phyloP scores from a whole-genome alignment of 35 echinoderm and acorn worm species.

The Ophiothrix spiculata region DNA sequence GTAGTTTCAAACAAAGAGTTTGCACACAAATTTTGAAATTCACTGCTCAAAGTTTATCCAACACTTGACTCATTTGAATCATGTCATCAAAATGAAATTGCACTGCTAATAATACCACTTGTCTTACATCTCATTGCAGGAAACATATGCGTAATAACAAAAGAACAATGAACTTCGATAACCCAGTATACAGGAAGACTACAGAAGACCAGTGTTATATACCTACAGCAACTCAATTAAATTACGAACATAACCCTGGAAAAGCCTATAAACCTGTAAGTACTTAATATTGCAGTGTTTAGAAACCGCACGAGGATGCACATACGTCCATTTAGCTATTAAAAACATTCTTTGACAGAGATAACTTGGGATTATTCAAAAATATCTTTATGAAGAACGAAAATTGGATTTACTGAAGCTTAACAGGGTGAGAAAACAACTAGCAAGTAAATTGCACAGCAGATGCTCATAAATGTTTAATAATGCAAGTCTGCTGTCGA shows the following conservation, averaged over 20 bases:
- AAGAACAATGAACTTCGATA: slow-evolving; percentile 97
- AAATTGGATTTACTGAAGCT: not conserved
- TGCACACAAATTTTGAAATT: too few relatives aligned
- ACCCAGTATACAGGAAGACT: slow-evolving; percentile 93
- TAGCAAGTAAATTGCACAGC: not conserved
- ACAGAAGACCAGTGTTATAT: slow-evolving; percentile 84
- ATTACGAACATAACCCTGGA: slow-evolving; percentile 84
- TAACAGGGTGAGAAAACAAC: not conserved
- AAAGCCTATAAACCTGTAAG: slow-evolving; percentile 42
- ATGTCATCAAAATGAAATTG: too few relatives aligned
- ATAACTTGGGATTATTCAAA: too few relatives aligned
- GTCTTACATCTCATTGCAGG: slow-evolving; percentile 37
- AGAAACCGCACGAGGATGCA: too few relatives aligned
- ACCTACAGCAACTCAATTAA: slow-evolving; percentile 12
- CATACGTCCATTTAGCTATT: too few relatives aligned
- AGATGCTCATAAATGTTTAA: too few relatives aligned
- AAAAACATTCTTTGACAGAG: too few relatives aligned
- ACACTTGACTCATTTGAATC: too few relatives aligned
- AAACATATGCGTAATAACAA: slow-evolving; percentile 44
- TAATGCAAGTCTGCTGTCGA: too few relatives aligned
- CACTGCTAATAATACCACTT: not conserved
- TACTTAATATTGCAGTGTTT: not conserved
- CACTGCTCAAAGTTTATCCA: too few relatives aligned
- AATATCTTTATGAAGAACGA: not conserved
- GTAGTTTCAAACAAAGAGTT: too few relatives aligned